Conservation (phyloP, 2,113 vertebrate species). For the Hemicordylus capensis region DNA sequence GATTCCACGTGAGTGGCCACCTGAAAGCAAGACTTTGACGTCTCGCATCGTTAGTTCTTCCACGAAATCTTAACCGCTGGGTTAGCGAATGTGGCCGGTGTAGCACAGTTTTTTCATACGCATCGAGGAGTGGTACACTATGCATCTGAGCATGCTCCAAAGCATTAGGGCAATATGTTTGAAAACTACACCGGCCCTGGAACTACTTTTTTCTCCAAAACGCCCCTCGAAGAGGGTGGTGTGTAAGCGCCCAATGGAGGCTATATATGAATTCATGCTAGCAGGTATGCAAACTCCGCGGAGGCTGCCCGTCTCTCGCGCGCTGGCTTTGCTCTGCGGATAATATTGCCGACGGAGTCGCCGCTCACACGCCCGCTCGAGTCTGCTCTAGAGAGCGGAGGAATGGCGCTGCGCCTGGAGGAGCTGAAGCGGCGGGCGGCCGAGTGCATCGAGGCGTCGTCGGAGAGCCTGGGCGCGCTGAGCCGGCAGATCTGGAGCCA, state of each 20-base stretch:
- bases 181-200: too few relatives aligned
- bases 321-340: too few relatives aligned
- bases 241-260: not conserved
- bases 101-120: too few relatives aligned
- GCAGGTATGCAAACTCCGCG: too few relatives aligned
- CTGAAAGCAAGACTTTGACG: not conserved
- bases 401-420: not conserved
- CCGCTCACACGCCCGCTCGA: too few relatives aligned
- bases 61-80: not conserved
- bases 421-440: slow-evolving; percentile 38
- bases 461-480: slow-evolving; percentile 70
- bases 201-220: too few relatives aligned
- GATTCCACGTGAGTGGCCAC: not conserved
- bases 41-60: not conserved
- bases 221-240: not conserved
- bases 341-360: too few relatives aligned
- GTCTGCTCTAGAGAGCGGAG: not conserved
- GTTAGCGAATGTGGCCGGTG: not conserved
- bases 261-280: not conserved
- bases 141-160: too few relatives aligned
- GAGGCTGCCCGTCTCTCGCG: too few relatives aligned
- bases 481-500: slow-evolving; percentile 84
- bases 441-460: slow-evolving; percentile 67
- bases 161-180: too few relatives aligned
- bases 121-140: too few relatives aligned